Percentiles rank a stretch among this genome's conserved stretches.
These are phyloP conservation scores for Philopotamus ludificatus DNA, from an alignment of 1,140 invertebrate genomes.

Conservation along the genomic window DNA sequence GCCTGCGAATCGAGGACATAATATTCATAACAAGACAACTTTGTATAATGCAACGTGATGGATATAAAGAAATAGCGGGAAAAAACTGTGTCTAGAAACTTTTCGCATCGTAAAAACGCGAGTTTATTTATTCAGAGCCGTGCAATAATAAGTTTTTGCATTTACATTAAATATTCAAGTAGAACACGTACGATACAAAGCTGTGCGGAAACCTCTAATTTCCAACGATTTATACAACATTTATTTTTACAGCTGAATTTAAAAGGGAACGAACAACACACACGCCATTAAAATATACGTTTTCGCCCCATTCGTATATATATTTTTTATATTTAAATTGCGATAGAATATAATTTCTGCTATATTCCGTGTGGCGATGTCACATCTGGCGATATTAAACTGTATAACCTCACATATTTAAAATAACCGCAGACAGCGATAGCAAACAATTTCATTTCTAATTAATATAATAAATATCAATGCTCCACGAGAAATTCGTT, in stretches of 20 bases:
- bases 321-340: background rate
- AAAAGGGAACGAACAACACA: background rate
- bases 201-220: background rate
- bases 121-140: background rate
- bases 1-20: background rate
- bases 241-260: background rate
- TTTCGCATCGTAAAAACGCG: background rate
- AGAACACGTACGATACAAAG: background rate
- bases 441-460: background rate
- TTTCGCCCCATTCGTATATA: background rate
- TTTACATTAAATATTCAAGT: background rate
- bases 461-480: background rate
- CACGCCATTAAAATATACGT: no score
- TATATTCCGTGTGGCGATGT: constrained; percentile 6
- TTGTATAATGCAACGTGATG: background rate
- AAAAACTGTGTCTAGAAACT: background rate
- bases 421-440: constrained; percentile 6
- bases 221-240: background rate
- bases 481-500: background rate
- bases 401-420: background rate
- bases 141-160: background rate
- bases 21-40: no score
- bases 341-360: background rate
- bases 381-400: constrained; percentile 9
- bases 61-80: no score